Conservation (phyloP, 2,113 vertebrate species). For the Otis tarda region DNA sequence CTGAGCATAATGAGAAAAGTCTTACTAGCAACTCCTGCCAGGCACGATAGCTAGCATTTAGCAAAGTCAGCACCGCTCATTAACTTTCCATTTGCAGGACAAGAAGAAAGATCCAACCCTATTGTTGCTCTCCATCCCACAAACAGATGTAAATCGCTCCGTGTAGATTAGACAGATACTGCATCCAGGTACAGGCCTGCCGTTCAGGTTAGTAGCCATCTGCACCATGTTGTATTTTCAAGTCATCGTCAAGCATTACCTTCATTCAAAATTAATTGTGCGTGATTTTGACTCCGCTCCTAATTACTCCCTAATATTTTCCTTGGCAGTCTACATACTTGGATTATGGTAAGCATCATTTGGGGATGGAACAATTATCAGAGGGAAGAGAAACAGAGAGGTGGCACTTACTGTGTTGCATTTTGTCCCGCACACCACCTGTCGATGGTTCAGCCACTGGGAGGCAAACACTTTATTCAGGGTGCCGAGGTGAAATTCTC, state of each 20-base stretch:
- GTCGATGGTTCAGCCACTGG: slow-evolving; percentile 97
- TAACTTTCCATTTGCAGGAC: not conserved
- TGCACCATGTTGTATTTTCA: not conserved
- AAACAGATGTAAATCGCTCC: not conserved
- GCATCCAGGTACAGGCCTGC: not conserved
- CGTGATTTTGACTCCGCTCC: rapidly evolving
- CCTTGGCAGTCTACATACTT: not conserved
- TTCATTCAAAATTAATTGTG: not conserved
- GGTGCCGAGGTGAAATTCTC: slow-evolving; percentile 91
- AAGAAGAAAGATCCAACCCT: not conserved
- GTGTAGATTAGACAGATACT: not conserved
- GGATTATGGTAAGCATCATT: rapidly evolving
- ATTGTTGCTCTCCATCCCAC: rapidly evolving
- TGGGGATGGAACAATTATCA: not conserved
- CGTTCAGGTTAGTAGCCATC: rapidly evolving
- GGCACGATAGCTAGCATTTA: not conserved
- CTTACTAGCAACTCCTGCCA: not conserved
- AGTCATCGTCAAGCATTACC: not conserved
- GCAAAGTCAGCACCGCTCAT: rapidly evolving
- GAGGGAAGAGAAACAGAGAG: not conserved
- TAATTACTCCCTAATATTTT: not conserved
- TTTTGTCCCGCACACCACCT: slow-evolving; percentile 98
- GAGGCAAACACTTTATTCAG: slow-evolving; percentile 99
- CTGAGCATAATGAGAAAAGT: not conserved
- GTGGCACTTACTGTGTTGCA: slow-evolving; percentile 92